Evolutionary conservation across 2,113 vertebrate genomes (phyloP), one percentile per base, ranked within the genome.

Genomic region (Bolborhynchus lineola): DNA sequence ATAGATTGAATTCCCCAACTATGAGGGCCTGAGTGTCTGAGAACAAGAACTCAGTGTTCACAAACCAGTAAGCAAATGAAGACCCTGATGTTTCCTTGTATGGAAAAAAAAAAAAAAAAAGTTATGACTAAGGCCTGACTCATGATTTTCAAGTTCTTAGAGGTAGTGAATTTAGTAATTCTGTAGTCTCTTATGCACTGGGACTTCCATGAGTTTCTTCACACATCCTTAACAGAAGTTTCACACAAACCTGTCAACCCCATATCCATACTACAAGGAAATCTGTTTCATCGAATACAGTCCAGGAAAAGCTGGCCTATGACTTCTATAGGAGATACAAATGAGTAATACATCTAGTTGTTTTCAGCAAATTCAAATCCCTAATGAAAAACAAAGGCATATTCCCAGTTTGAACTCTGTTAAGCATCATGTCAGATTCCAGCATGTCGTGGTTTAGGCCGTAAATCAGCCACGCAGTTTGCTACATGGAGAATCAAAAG

Each of bases 21-120:
- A 31, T 35, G 71, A 92, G 50, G 37, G 80, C 60, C n/a, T 31
- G 46, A 39, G 29, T 37, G 19, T 57, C 85, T 80, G 63, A 62
- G 82, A 90, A 93, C 42, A 91, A 92, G 82, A 93, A 83, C 47
- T 89, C 74, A 65, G 21, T 72, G 84, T 94, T 95, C 89, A 91
- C 65, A 76, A 50, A 71, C 18, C 74, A 94, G 49, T 57, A 49
- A 91, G 93, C 67, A 92, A 95, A 95, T 68, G 87, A 87, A 87
- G 76, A 95, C 39, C 77, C 44, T 39, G 29, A 77, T 46, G 44
- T 77, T 72, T 86, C 53, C 82, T 87, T 75, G 68, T 86, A 71
- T 52, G 41, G 3, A 13, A 7, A 4, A 39, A 47, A 63, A 50
- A 50, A 39, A 19, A 57, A 26, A 12, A 59, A 13, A 64, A 65